Base-by-base conservation (phyloP, 2,888 invertebrate species). In the Aethes cnicana region DNA sequence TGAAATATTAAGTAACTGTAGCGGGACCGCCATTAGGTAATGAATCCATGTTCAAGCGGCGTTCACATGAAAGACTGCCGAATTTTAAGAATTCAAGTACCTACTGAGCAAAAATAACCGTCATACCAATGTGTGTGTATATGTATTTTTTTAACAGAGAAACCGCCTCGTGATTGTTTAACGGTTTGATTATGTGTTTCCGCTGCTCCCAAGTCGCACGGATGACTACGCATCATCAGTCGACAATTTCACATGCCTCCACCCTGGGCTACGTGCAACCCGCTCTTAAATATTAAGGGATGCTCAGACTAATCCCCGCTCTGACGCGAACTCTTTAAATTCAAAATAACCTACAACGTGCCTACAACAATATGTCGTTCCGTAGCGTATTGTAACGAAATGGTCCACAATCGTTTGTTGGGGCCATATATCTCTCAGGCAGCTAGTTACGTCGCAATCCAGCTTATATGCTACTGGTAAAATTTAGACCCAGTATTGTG, bases 11-110 rank as follows among this genome's bases (percentile, higher is more conserved):
- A 44, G 32, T 32, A 44, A 37, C 44, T 20, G 44, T 18, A 26
- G 32, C 37, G 37, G 12, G 35, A 37, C 44, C 37, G 30, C 46
- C 39, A 46, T 52, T 46, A 52, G 39, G 39, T 46, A 46, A 52
- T 52, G 44, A 52, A 46, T 52, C 39, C 21, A 26, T 33, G 52
- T 39, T 30, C 37, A 14, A 44, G 36, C 28, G 28, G 36, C 43
- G 12, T 17, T 50, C 43, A 30, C 36, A 17, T 30, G 30, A 49
- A 36, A 21, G 42, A 43, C 36, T 17, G 43, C 17, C 11, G 16
- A 42, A 23, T 35, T 42, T 33, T 43, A 50, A 44, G 35, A 12
- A 28, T 23, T 36, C 23, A 36, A 23, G 8, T 43, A 44, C 16
- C 28, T 18, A 18, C 23, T 30, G 6, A 37, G 30, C 17, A 30